Conservation (phyloP, 2,113 vertebrate species). For the Proterorhinus semilunaris region DNA sequence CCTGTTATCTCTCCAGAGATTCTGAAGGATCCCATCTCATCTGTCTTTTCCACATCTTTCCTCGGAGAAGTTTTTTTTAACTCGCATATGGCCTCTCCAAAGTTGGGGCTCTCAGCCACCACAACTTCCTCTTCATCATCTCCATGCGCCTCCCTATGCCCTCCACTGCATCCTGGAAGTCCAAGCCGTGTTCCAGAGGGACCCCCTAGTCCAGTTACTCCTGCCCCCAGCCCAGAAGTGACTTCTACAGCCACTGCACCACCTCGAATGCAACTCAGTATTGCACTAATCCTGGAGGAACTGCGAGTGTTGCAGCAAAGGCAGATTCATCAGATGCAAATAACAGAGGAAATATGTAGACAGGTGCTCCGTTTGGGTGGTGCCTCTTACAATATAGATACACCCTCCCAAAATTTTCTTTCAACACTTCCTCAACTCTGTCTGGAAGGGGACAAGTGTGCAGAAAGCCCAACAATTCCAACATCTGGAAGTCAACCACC, state of each 20-base stretch:
- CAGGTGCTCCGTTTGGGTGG: slow-evolving; percentile 87
- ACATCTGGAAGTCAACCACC: slow-evolving; percentile 43
- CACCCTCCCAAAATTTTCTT: slow-evolving; percentile 66
- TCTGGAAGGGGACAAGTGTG: slow-evolving; percentile 64
- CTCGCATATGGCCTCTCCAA: slow-evolving; percentile 77
- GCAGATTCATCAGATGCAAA: slow-evolving; percentile 94
- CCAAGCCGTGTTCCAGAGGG: slow-evolving; percentile 78
- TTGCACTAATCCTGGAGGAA: slow-evolving; percentile 85
- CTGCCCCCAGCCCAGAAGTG: slow-evolving; percentile 77
- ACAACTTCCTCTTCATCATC: slow-evolving; percentile 75
- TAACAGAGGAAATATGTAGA: slow-evolving; percentile 91
- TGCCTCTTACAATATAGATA: slow-evolving; percentile 70
- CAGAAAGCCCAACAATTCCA: slow-evolving; percentile 43
- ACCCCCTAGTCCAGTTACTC: slow-evolving; percentile 81
- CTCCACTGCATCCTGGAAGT: slow-evolving; percentile 71
- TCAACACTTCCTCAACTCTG: slow-evolving; percentile 71
- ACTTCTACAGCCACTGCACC: slow-evolving; percentile 69
- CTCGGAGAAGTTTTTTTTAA: slow-evolving; percentile 29
- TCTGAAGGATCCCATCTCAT: slow-evolving; percentile 19
- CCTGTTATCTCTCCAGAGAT: slow-evolving; percentile 39
- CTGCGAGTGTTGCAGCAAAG: slow-evolving; percentile 88
- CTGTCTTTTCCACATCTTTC: slow-evolving; percentile 30
- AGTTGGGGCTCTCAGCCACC: slow-evolving; percentile 77
- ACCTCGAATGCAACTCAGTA: slow-evolving; percentile 76
- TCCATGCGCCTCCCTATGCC: slow-evolving; percentile 71